These are phyloP conservation scores for Laothoe populi DNA, from an alignment of 2,888 invertebrate species.

Conservation along the genomic window DNA sequence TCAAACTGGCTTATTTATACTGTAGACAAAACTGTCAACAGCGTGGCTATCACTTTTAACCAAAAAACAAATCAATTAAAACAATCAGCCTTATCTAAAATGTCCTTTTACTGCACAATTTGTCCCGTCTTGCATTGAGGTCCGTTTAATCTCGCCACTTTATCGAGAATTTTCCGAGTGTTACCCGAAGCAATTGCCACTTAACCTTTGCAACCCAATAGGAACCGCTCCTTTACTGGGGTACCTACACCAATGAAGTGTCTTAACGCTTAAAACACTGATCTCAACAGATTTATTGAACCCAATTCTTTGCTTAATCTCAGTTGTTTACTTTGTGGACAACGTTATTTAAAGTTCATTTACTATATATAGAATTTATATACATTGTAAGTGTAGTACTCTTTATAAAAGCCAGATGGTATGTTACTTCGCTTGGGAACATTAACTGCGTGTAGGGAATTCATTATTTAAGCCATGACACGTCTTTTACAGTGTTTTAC, in stretches of 20 bases:
- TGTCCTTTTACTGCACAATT: neutral
- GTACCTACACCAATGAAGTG: constrained; percentile 14
- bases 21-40: too few relatives aligned
- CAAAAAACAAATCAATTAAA: neutral
- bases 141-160: constrained; percentile 15
- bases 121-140: constrained; percentile 1
- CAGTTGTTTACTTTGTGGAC: neutral
- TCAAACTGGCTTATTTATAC: too few relatives aligned
- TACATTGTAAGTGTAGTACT: neutral
- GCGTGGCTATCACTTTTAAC: neutral
- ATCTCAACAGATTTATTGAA: constrained; percentile 12
- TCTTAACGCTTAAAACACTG: constrained; percentile 11
- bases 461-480: neutral
- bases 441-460: neutral
- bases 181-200: constrained; percentile 23
- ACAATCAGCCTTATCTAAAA: neutral
- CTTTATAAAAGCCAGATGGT: constrained; percentile 9
- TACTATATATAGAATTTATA: neutral
- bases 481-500: neutral
- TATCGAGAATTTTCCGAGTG: constrained; percentile 18
- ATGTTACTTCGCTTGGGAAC: neutral
- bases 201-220: constrained; percentile 23
- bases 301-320: neutral
- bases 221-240: constrained; percentile 17
- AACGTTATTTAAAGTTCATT: neutral